A percentile compares a stretch with the other conserved stretches of the same genome.
phyloP scores from a whole-genome alignment of 1,140 invertebrate species.

The Drosophila gunungcola region DNA sequence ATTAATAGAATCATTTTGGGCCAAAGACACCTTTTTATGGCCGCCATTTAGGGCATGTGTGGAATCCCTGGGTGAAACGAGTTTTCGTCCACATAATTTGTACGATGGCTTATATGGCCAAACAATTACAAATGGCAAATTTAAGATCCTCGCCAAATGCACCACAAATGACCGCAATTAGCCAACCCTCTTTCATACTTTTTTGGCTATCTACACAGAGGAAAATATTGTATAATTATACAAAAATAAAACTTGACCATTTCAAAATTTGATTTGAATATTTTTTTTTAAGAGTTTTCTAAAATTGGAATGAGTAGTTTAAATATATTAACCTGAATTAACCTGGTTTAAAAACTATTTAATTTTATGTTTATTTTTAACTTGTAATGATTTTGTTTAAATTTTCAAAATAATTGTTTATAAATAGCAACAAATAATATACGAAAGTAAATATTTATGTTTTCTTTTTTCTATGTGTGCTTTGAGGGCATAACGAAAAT shows the following conservation, averaged over 20 bases:
- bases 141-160: constrained; percentile 49
- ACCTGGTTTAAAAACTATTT: too few species aligned
- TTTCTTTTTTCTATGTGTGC: not conserved
- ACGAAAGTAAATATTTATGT: too few species aligned
- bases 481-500: not conserved
- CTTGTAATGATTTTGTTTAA: not conserved
- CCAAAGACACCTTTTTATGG: constrained; percentile 55
- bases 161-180: constrained; percentile 77
- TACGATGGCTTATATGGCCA: constrained; percentile 57
- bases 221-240: too few species aligned
- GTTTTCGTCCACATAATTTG: constrained; percentile 55
- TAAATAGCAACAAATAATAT: too few species aligned
- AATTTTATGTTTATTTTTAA: too few species aligned
- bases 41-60: constrained; percentile 48
- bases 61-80: constrained; percentile 49
- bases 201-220: constrained; percentile 4
- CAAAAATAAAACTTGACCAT: too few species aligned
- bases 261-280: too few species aligned
- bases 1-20: constrained; percentile 65
- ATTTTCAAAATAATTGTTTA: too few species aligned
- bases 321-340: too few species aligned
- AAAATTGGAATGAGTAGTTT: too few species aligned
- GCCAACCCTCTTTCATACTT: constrained; percentile 13
- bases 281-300: too few species aligned
- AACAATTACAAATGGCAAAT: constrained; percentile 62